Evolutionary conservation across 2,797 vertebrate genomes (phyloP), one percentile per base, ranked within the genome.

Genomic region (Galaxias olidus): DNA sequence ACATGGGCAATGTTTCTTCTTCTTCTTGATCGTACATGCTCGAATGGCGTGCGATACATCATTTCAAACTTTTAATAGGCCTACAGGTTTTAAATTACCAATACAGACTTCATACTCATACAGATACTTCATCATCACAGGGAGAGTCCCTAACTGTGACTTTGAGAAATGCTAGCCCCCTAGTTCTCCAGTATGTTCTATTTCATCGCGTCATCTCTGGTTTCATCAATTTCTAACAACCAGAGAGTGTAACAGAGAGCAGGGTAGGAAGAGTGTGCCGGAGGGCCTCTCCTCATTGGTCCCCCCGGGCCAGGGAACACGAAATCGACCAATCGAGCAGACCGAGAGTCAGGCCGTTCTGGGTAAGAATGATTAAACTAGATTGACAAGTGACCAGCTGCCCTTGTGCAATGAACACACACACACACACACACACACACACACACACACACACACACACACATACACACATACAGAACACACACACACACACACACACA

Each of bases 381-480:
- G 10, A 45, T 15, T 46, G 43, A 19, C 44, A 19, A 30, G 18
- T 11, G 12, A 43, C 17, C 57, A 59, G 44, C 40, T 42, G 54
- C 57, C 44, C 17, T 30, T n/a, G 12, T 60, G 9, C 30, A 48
- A 48, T 40, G 4, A 59, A 19, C 17, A 60, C 58, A 47, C 18
- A 60, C 57, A 40, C 58, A 9, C 17, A 46, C 42, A 59, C 14
- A 59, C 15, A 59, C 15, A 59, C 7, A 45, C n/a, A 15, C 5
- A 54, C 40, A 13, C 19, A 56, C 19, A n/a, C 49, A 51, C 15
- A 10, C 9, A 13, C 45, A n/a, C 49, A 50, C 14, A 15, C 19
- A 54, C 15, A 54, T 13, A 57, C 18, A 45, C 55, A 58, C 55
- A 57, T 30, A 58, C 42, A 45, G 41, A 59, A 20, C 17, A 54